Conservation (phyloP, 1,140 invertebrate genomes). For the Acyrthosiphon pisum region DNA sequence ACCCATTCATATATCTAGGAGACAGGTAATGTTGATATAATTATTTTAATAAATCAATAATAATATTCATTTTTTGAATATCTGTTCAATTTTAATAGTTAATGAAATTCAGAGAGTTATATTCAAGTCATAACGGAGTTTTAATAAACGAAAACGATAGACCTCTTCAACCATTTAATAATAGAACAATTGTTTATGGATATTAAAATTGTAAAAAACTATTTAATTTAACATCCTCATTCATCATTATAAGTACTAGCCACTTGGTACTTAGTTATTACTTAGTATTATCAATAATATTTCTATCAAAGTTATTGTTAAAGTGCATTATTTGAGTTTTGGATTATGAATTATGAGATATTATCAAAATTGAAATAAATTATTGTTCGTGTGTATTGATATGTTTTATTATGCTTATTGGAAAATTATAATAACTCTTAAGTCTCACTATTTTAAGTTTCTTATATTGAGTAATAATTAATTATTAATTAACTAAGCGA, state of each 20-base stretch:
- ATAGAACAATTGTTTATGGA: slow-evolving; percentile 38
- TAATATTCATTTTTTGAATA: neutral
- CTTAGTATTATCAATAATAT: neutral
- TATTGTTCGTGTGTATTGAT: neutral
- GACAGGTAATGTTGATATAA: slow-evolving; percentile 18
- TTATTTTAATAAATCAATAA: neutral
- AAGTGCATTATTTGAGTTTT: neutral
- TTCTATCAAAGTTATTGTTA: neutral
- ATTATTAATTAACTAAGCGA: no score
- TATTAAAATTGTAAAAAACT: neutral
- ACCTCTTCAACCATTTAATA: slow-evolving; percentile 51
- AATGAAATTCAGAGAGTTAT: slow-evolving; percentile 19
- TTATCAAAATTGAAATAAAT: neutral
- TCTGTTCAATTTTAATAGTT: slow-evolving; percentile 38
- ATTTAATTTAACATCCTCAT: neutral
- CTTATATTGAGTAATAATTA: no score
- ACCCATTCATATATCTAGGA: slow-evolving; percentile 47
- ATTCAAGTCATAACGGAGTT: neutral
- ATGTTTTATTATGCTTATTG: neutral
- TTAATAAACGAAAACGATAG: slow-evolving; percentile 45
- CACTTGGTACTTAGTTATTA: neutral
- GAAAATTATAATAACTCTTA: neutral
- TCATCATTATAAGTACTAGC: neutral
- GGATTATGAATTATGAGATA: neutral
- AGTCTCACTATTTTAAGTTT: neutral